Evolutionary conservation across 2,797 vertebrate species (phyloP), one percentile per base, ranked within the genome.

Genomic region (Melanitta fusca): DNA sequence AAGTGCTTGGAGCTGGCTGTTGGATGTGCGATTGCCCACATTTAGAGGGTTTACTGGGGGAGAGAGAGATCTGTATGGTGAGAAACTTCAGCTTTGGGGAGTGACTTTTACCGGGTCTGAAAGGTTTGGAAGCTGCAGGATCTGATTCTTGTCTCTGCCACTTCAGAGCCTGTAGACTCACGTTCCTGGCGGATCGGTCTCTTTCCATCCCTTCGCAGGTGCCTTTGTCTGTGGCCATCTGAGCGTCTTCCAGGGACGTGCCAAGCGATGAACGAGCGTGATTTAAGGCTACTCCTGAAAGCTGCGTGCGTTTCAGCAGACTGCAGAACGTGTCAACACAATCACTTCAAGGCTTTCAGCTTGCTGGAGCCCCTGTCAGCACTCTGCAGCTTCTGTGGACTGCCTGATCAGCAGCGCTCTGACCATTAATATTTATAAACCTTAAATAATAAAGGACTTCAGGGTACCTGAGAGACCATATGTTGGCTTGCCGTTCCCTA

Each of bases 391-490:
- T 56, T 86, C 32, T 5, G 43, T 3, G 56, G 43, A 16, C 62
- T 88, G 88, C 85, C 89, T 27, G 49, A 54, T 75, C 96, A 79
- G 90, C 86, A 69, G 2, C 2, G 54, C 60, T 43, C 14, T 39
- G 65, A 17, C 45, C 24, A 95, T 97, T 81, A 97, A 97, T 97
- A 97, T 97, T 97, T 87, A 97, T 96, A 88, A 95, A 85, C 22
- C 73, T 82, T 88, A 4, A 73, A 88, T 93, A 74, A 96, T 91
- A 32, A 66, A 95, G 86, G 88, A 4, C 61, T 72, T 13, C 6
- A 24, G 73, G n/a, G 74, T 85, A 96, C 95, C 94, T 97, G 94
- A 53, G 89, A 80, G 96, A 88, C 94, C 96, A 86, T 90, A 93
- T 93, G 94, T 3, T 77, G 94, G 90, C 69, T 82, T 89, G 21